These are phyloP conservation scores for Turritopsis dohrnii DNA, from an alignment of 30 jellyfish, hydroid and myxozoan species.

Conservation along the genomic window DNA sequence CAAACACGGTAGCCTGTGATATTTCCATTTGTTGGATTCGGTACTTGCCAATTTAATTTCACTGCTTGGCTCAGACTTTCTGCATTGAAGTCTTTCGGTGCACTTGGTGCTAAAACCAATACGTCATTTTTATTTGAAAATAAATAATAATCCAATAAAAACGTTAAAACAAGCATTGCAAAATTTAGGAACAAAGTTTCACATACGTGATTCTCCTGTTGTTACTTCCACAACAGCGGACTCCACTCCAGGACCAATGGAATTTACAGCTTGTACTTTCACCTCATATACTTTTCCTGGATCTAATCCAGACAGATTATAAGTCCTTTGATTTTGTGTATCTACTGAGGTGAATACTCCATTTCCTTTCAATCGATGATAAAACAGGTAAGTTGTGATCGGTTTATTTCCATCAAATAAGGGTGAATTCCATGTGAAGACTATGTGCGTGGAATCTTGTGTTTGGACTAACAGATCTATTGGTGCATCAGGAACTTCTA, in stretches of 20 bases:
- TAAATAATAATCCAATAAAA: neutral
- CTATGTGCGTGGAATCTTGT: neutral
- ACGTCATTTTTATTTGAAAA: neutral
- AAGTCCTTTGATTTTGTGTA: neutral
- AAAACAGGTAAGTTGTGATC: neutral
- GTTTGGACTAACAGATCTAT: neutral
- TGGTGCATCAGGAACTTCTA: conserved; percentile 7
- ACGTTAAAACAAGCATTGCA: neutral
- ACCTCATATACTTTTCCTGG: neutral
- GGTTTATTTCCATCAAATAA: neutral
- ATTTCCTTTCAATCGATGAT: neutral
- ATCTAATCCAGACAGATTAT: neutral
- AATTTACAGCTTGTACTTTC: neutral
- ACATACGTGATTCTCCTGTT: conserved; percentile 10
- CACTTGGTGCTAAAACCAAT: conserved; percentile 12
- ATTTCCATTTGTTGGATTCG: neutral
- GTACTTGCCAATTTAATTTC: neutral
- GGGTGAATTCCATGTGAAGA: neutral
- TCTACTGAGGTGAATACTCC: neutral
- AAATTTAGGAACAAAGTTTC: neutral
- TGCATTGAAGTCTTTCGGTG: neutral
- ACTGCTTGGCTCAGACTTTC: neutral
- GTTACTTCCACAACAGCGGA: neutral
- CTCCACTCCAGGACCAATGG: neutral
- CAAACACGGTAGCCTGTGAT: neutral